Evolutionary conservation across 2,888 invertebrate genomes (phyloP).

Genomic region (Protonemura montana): DNA sequence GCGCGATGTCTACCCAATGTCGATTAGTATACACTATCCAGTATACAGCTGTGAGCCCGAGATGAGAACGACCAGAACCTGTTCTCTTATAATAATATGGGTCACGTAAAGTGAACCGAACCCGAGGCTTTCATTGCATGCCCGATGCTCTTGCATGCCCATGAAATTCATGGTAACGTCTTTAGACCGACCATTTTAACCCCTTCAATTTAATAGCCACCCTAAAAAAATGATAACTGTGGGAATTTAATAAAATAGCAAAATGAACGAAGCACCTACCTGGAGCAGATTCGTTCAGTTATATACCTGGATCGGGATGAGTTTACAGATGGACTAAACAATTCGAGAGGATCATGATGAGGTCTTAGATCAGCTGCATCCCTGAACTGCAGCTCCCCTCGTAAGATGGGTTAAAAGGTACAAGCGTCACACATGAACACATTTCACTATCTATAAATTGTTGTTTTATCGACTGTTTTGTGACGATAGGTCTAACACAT

Average conservation of each 20-base stretch:
- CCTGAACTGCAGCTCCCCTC: not conserved
- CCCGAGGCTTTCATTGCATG: not conserved
- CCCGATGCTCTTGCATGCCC: not conserved
- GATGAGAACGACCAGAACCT: not conserved
- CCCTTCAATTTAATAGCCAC: constrained; percentile 24
- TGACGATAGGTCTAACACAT: too few species aligned
- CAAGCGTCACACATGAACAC: not conserved
- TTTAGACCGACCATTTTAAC: constrained; percentile 7
- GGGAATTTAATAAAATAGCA: constrained; percentile 23
- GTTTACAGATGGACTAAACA: not conserved
- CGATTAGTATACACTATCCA: not conserved
- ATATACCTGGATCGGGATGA: constrained; percentile 12
- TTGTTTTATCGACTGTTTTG: too few species aligned
- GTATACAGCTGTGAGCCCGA: not conserved
- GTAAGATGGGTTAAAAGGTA: not conserved
- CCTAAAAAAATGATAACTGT: constrained; percentile 32
- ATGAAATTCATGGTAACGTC: not conserved
- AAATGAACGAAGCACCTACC: constrained; percentile 29
- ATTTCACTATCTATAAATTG: not conserved
- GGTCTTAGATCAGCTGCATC: not conserved
- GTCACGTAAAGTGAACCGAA: not conserved
- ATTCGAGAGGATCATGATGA: not conserved
- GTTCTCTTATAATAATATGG: not conserved
- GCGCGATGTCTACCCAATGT: not conserved
- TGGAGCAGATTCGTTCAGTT: not conserved